A percentile compares a stretch with the other conserved stretches of the same genome.
These are phyloP conservation scores for Liopterus haemorrhoidalis DNA, from an alignment of 2,888 invertebrate species.

Conservation along the genomic window DNA sequence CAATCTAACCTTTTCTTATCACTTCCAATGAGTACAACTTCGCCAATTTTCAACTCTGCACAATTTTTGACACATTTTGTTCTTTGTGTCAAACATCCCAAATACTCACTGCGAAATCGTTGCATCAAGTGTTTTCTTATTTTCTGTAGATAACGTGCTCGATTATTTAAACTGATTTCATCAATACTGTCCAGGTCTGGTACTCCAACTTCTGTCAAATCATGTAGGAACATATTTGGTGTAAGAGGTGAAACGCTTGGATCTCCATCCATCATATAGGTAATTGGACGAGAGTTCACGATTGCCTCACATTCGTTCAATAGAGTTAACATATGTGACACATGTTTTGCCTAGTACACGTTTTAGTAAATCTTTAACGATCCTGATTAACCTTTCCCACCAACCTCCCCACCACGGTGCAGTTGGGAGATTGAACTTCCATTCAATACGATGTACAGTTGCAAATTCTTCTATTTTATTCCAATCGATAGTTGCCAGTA, in stretches of 20 bases:
- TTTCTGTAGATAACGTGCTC: constrained; percentile 25
- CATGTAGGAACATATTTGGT: constrained; percentile 34
- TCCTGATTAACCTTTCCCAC: constrained; percentile 42
- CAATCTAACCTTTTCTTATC: no score
- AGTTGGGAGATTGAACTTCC: constrained; percentile 41
- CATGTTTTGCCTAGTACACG: constrained; percentile 38
- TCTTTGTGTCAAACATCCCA: constrained; percentile 26
- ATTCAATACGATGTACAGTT: constrained; percentile 29
- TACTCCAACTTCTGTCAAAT: constrained; percentile 22
- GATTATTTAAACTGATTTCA: constrained; percentile 19
- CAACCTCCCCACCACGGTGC: constrained; percentile 46
- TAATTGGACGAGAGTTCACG: constrained; percentile 39
- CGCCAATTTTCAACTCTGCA: no score
- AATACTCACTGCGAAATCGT: constrained; percentile 31
- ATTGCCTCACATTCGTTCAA: constrained; percentile 36
- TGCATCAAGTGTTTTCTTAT: constrained; percentile 26
- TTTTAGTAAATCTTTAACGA: constrained; percentile 39
- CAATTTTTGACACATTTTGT: no score
- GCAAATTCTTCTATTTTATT: constrained; percentile 26
- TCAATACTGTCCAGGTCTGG: constrained; percentile 29
- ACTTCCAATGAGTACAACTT: no score
- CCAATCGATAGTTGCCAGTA: constrained; percentile 33
- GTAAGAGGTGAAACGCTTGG: no score
- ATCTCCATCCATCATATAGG: no score
- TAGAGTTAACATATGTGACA: no score